Evolutionary conservation across 1,140 invertebrate species (phyloP), one percentile per base, ranked within the genome.

Genomic region (Diplogasteroides magnus): DNA sequence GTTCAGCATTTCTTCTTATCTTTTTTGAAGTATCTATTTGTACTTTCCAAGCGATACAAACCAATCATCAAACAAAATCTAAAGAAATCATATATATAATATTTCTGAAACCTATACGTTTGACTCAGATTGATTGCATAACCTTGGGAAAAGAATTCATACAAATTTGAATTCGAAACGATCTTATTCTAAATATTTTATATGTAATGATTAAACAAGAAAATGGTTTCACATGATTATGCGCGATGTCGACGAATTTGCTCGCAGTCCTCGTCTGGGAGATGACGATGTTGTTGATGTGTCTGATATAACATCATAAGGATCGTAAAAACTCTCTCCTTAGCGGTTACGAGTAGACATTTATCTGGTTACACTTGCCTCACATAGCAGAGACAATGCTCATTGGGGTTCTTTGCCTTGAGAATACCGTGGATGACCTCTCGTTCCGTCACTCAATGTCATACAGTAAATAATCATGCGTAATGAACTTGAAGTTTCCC

Each of bases 221-320:
- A n/a, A n/a, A n/a, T n/a, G n/a, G n/a, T n/a, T 59, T 48, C 28
- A 77, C 77, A 67, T 79, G 77, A 75, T 78, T 78, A 61, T 78
- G 77, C 11, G 91, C 87, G 61, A 98, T 94, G 83, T 98, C 95
- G 63, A 98, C 88, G 80, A 96, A 98, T 25, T 95, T 89, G 61
- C 91, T 90, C 1, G 93, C 93, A 83, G 94, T 94, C 77, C 91
- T 91, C 26, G 96, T 84, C 83, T 97, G 93, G 83, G 94, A 92
- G 29, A 97, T 86, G 84, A 97, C 97, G 31, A 98, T 97, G 80
- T 97, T 97, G 83, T 94, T 94, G 79, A 98, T 97, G 82, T 94
- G 93, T 60, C 95, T 48, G 19, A 48, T n/a, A 48, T 48, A 11
- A 11, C 37, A 19, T 48, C 19, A 11, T 48, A 48, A 11, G 37